phyloP scores from a whole-genome alignment of 2,113 vertebrate species.

The Coptodon bakossiorum region DNA sequence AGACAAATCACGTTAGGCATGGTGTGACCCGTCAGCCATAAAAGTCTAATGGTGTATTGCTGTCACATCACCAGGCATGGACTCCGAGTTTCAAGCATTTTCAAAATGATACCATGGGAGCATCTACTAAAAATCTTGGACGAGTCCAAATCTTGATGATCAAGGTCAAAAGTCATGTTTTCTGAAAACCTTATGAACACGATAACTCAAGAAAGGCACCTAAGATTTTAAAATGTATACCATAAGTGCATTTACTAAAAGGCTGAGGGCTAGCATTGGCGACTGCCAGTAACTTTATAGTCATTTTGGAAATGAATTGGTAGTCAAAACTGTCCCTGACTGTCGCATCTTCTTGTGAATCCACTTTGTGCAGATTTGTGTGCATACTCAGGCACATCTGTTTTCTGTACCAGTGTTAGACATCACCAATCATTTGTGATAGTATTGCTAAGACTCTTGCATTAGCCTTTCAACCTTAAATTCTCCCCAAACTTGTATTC shows the following conservation, averaged over 20 bases:
- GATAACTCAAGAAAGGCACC: not conserved
- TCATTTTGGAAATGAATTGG: not conserved
- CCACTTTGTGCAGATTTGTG: not conserved
- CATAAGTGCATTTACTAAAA: not conserved
- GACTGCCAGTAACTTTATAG: not conserved
- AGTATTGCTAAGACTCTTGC: not conserved
- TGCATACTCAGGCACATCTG: not conserved
- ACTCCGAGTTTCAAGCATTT: not conserved
- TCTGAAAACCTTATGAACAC: not conserved
- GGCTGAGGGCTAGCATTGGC: not conserved
- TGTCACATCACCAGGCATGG: not conserved
- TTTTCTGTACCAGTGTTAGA: not conserved
- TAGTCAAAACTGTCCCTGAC: not conserved
- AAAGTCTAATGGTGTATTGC: not conserved
- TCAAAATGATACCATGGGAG: not conserved
- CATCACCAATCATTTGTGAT: not conserved
- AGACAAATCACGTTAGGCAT: not conserved
- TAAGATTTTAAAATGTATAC: not conserved
- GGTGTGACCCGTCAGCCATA: not conserved
- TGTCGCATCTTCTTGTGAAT: not conserved
- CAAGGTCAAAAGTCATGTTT: not conserved
- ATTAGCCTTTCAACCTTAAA: not conserved
- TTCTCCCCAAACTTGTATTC: not conserved
- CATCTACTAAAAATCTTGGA: not conserved
- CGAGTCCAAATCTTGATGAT: not conserved